Conservation (phyloP, 2,797 vertebrate species). For the Sphenodon punctatus region DNA sequence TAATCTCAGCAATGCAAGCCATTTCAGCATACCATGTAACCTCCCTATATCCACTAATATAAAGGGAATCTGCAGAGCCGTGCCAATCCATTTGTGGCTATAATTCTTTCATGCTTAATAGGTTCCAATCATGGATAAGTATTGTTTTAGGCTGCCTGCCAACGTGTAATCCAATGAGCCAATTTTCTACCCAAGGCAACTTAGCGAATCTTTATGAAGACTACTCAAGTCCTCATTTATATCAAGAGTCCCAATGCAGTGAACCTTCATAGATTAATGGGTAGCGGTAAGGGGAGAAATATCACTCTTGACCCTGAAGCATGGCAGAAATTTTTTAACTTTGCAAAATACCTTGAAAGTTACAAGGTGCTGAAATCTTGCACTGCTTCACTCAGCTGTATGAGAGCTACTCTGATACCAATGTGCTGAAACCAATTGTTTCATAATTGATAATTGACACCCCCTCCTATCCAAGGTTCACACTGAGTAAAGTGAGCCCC, state of each 20-base stretch:
- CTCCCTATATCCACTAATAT: slow-evolving; percentile 22
- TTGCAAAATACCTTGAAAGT: not conserved
- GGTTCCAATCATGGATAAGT: slow-evolving; percentile 27
- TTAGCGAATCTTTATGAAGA: slow-evolving; percentile 20
- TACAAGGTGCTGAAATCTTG: not conserved
- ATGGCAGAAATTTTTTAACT: not conserved
- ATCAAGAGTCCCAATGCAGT: not conserved
- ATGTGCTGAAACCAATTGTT: too few species aligned
- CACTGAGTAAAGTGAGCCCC: too few species aligned
- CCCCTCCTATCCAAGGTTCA: too few species aligned
- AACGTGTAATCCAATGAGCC: not conserved
- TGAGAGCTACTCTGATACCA: not conserved
- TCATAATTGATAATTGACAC: too few species aligned
- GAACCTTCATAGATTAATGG: not conserved
- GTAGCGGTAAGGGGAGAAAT: not conserved
- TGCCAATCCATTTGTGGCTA: slow-evolving; percentile 14
- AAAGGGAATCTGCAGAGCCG: not conserved
- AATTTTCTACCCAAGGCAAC: slow-evolving; percentile 14
- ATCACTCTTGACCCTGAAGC: not conserved
- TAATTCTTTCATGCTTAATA: slow-evolving; percentile 31
- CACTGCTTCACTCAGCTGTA: not conserved
- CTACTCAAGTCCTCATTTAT: slow-evolving; percentile 1
- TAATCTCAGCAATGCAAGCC: not conserved
- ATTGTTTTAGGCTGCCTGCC: slow-evolving; percentile 53
- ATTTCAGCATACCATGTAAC: slow-evolving; percentile 9